Base-by-base conservation (phyloP, 2,888 invertebrate species). In the Timema podura region DNA sequence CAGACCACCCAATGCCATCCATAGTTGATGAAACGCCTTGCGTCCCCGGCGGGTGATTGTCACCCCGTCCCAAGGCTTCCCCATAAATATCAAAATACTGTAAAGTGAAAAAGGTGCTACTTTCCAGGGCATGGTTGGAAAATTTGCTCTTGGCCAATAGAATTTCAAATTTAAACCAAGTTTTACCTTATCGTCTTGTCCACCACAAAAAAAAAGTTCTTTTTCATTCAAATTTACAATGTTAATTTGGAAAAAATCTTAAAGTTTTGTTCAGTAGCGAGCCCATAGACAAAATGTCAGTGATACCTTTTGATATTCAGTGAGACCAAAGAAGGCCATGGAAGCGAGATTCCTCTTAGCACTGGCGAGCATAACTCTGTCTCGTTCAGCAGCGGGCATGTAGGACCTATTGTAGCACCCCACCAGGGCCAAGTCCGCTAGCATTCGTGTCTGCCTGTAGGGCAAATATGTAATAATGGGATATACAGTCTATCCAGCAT, bases 281-380 rank as follows among this genome's bases (percentile, higher is more conserved):
- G n/a, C 0, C 6, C 10, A 54, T 9, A 54, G 54, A 72, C 11
- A 65, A 6, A 44, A n/a, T 11, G 65, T 64, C 57, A 16, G 30
- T 68, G 15, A 80, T 77, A 92, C 92, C 87, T 92, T 92, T 83
- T 98, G 98, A 82, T 89, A 90, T 83, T 99, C 99, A 8, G 97
- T 96, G 74, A 99, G 87, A 74, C 98, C 98, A 82, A 98, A 98
- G 82, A 95, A 99, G 68, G 98, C 93, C 95, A 99, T 95, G 66
- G 91, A 91, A 73, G 92, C 90, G 71, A 99, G 85, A 83, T 99
- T 99, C 75, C 91, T 88, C 83, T 98, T 98, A 68, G 99, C 99
- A 78, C 96, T 97, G 49, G 93, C 92, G 74, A 99, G 84, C 87
- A 99, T 90, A 65, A 96, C 90, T 68, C 90, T 85, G 78, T 95